Evolutionary conservation across 2,797 vertebrate genomes (phyloP).

Genomic region (Adelosebastes latens): DNA sequence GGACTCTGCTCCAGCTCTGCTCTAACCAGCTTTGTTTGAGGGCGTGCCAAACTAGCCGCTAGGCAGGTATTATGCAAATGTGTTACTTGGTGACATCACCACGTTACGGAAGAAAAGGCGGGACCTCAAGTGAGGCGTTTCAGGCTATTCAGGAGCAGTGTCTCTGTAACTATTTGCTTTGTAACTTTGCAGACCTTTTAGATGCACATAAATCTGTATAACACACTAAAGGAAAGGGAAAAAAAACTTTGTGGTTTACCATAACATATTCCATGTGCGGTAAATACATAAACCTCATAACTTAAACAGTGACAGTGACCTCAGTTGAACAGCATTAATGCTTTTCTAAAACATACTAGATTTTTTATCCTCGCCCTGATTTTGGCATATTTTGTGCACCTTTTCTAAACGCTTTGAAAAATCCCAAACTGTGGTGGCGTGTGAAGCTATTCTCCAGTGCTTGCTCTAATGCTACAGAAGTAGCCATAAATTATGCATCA

Average conservation of each 20-base stretch:
- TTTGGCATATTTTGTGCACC: conserved; percentile 68
- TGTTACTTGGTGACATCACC: background rate
- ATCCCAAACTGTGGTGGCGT: conserved; percentile 66
- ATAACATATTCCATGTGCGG: background rate
- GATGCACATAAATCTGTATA: background rate
- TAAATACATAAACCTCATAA: background rate
- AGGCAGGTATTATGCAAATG: background rate
- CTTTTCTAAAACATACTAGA: conserved; percentile 32
- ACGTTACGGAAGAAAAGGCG: background rate
- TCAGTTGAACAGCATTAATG: conserved; percentile 6
- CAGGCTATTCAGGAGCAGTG: background rate
- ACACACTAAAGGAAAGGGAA: background rate
- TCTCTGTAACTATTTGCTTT: background rate
- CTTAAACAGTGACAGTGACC: conserved; percentile 30
- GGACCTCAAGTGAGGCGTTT: background rate
- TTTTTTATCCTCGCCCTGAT: conserved; percentile 37
- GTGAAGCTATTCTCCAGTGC: conserved; percentile 79
- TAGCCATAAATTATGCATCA: conserved; percentile 87
- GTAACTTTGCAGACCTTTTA: background rate
- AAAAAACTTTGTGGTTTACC: background rate
- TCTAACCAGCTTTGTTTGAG: background rate
- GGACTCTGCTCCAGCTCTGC: accelerated
- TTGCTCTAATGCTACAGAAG: conserved; percentile 77
- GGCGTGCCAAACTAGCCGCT: background rate
- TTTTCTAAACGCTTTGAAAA: conserved; percentile 78